Conservation (phyloP, 2,113 vertebrate genomes). For the Lontra canadensis region DNA sequence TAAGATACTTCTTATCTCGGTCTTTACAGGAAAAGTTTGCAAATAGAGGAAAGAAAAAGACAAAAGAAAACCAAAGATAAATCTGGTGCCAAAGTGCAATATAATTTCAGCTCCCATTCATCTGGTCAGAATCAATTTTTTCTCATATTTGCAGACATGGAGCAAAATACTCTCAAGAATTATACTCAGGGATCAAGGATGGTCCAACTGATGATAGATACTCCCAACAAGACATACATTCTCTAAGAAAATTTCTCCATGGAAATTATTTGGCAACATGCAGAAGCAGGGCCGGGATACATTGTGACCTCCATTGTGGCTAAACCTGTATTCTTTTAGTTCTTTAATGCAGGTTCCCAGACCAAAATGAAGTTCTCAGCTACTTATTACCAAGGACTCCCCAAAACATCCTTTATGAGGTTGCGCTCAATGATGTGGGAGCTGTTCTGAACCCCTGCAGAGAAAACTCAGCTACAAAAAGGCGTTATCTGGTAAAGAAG, state of each 20-base stretch:
- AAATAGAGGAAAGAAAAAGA: background rate
- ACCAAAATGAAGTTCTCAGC: background rate
- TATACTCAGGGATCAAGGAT: background rate
- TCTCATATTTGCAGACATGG: background rate
- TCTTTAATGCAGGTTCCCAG: background rate
- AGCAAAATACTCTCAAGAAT: constrained; percentile 14
- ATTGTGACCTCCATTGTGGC: background rate
- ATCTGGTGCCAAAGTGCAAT: background rate
- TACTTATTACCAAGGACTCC: background rate
- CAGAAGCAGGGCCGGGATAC: background rate
- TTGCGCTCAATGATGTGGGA: background rate
- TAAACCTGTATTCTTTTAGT: background rate
- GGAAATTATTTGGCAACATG: constrained; percentile 29
- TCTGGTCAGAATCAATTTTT: background rate
- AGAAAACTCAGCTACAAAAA: background rate
- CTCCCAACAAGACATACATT: background rate
- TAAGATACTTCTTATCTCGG: background rate
- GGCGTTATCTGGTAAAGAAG: background rate
- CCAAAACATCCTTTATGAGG: background rate
- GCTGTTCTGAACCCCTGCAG: background rate
- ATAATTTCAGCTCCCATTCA: background rate
- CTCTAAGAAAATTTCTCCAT: constrained; percentile 24
- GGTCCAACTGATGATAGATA: background rate
- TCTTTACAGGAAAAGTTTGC: background rate
- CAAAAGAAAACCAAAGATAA: background rate